phyloP scores from a whole-genome alignment of 2,888 invertebrate species.

The Automeris io region DNA sequence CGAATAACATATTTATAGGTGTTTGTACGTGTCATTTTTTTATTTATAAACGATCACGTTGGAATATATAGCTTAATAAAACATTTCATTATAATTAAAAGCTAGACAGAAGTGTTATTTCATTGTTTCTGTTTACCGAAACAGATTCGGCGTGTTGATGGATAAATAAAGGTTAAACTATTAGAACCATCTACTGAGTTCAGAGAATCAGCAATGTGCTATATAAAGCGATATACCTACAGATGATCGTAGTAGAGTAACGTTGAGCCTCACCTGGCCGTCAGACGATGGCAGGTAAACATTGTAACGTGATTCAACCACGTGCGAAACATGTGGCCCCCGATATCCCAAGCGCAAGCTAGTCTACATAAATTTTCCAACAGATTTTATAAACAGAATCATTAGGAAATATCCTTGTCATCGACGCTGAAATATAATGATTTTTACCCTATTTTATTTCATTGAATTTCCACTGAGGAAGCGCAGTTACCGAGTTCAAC shows the following conservation, averaged over 20 bases:
- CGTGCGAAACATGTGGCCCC: slow-evolving; percentile 61
- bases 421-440: slow-evolving; percentile 58
- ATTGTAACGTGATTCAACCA: slow-evolving; percentile 70
- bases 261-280: slow-evolving; percentile 62
- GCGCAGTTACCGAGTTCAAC: slow-evolving; percentile 71
- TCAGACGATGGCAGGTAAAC: slow-evolving; percentile 68
- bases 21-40: no score
- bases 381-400: slow-evolving; percentile 16
- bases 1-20: no score
- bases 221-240: slow-evolving; percentile 20
- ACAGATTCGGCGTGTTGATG: no score
- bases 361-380: neutral
- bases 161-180: no score
- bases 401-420: slow-evolving; percentile 29
- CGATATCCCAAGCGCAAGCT: neutral
- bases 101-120: no score
- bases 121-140: no score
- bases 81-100: no score
- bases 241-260: slow-evolving; percentile 31
- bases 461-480: slow-evolving; percentile 72
- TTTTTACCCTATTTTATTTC: slow-evolving; percentile 72
- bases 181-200: slow-evolving; percentile 20
- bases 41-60: no score
- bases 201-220: slow-evolving; percentile 26
- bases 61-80: no score